Percentiles rank a stretch among this genome's conserved stretches.
These are phyloP conservation scores for Steinernema khuongi DNA, from an alignment of 1,140 invertebrate species.

Conservation along the genomic window DNA sequence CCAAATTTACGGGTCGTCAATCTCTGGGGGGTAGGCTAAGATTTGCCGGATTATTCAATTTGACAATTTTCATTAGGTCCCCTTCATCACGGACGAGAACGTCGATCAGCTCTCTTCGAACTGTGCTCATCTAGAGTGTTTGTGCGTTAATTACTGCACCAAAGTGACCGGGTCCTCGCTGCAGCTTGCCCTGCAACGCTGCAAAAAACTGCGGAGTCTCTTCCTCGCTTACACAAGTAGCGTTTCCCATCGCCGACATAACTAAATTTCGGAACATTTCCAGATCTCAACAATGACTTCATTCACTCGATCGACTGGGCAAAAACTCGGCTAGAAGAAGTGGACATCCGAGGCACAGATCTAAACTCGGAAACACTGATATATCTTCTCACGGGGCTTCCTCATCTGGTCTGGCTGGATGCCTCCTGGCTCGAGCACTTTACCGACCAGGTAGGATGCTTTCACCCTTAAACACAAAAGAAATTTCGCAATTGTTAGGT, in stretches of 20 bases:
- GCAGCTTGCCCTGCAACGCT: constrained; percentile 86
- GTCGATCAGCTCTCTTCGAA: constrained; percentile 82
- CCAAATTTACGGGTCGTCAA: constrained; percentile 91
- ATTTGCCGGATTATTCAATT: not conserved
- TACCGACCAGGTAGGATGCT: constrained; percentile 71
- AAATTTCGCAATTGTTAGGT: constrained; percentile 63
- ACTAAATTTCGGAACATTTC: constrained; percentile 21
- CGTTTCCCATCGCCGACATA: constrained; percentile 20
- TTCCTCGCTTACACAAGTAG: constrained; percentile 73
- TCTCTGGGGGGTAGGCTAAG: constrained; percentile 64
- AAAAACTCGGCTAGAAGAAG: constrained; percentile 81
- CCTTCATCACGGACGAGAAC: constrained; percentile 73
- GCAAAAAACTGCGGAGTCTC: constrained; percentile 80
- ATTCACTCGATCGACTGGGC: constrained; percentile 85
- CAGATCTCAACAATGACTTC: constrained; percentile 50
- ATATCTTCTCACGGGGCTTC: constrained; percentile 81
- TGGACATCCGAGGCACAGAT: constrained; percentile 94
- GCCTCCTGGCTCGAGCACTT: constrained; percentile 95
- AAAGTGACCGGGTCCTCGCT: constrained; percentile 94
- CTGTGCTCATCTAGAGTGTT: constrained; percentile 79
- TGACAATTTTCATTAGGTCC: constrained; percentile 39
- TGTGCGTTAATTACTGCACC: constrained; percentile 90
- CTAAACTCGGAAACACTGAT: constrained; percentile 85
- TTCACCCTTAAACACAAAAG: not conserved
- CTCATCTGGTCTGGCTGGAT: constrained; percentile 78